Percentiles rank a stretch among this genome's conserved stretches.
phyloP scores from a whole-genome alignment of 2,113 vertebrate genomes.

The Girardinichthys multiradiatus region DNA sequence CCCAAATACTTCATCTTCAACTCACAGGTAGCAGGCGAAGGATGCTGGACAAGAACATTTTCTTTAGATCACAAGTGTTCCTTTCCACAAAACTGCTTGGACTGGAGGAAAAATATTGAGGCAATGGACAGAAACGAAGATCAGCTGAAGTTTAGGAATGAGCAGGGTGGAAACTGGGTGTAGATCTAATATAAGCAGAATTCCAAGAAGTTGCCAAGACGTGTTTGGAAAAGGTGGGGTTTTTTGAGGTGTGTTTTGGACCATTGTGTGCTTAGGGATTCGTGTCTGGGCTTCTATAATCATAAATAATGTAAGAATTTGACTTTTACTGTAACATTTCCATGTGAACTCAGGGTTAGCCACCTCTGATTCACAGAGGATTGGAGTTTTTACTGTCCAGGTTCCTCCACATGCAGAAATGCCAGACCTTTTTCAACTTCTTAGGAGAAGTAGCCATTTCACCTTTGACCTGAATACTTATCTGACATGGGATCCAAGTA shows the following conservation, averaged over 20 bases:
- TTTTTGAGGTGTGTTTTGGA: constrained; percentile 16
- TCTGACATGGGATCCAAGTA: not conserved
- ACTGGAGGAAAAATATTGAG: too few relatives aligned
- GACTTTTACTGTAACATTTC: not conserved
- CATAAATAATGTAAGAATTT: constrained; percentile 2
- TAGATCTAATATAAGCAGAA: not conserved
- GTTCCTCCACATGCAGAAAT: not conserved
- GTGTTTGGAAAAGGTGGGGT: constrained; percentile 33
- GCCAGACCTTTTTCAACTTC: not conserved
- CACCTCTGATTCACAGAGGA: not conserved
- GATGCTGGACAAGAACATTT: not conserved
- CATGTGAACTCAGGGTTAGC: not conserved
- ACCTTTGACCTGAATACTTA: not conserved
- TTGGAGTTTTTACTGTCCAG: too few relatives aligned
- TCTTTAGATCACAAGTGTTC: not conserved
- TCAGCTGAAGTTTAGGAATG: not conserved
- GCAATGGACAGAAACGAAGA: too few relatives aligned
- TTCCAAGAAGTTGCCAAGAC: constrained; percentile 7
- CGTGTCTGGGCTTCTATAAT: not conserved
- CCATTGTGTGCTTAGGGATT: constrained; percentile 5
- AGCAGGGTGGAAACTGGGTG: not conserved
- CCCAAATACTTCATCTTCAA: constrained; percentile 97
- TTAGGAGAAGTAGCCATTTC: not conserved
- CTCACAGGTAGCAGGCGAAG: constrained; percentile 85
- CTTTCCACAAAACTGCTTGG: not conserved